A percentile compares a stretch with the other conserved stretches of the same genome.
Conservation (phyloP, 2,888 invertebrate species). For the Embidobia sp. region DNA sequence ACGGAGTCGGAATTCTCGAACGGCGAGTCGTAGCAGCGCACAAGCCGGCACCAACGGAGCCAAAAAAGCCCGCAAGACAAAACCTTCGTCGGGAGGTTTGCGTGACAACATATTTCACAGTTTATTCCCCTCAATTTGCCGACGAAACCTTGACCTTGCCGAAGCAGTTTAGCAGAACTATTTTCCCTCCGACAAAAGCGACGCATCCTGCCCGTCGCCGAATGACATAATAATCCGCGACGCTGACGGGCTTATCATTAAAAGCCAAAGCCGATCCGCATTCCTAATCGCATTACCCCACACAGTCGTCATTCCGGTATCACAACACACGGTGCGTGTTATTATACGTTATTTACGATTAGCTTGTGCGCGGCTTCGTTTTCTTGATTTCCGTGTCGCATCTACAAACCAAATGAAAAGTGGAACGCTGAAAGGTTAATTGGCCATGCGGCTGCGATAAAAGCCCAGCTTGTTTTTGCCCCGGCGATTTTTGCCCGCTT, state of each 20-base stretch:
- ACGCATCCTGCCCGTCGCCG: constrained; percentile 8
- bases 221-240: constrained; percentile 49
- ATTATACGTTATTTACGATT: constrained; percentile 48
- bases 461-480: constrained; percentile 14
- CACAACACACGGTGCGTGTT: constrained; percentile 33
- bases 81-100: too few relatives aligned
- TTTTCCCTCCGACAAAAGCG: constrained; percentile 1
- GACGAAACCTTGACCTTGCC: too few relatives aligned
- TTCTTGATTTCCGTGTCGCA: too few relatives aligned
- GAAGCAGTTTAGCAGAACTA: constrained; percentile 24
- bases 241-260: constrained; percentile 27
- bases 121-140: constrained; percentile 15
- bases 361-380: too few relatives aligned
- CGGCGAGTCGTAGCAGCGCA: too few relatives aligned
- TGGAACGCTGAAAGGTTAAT: constrained; percentile 56
- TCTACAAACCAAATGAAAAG: constrained; percentile 46
- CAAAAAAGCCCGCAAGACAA: too few relatives aligned
- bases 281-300: constrained; percentile 50
- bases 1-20: too few relatives aligned
- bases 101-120: constrained; percentile 8
- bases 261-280: constrained; percentile 36
- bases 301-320: constrained; percentile 22
- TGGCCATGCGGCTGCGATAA: constrained; percentile 26
- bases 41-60: too few relatives aligned
- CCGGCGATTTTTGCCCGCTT: too few relatives aligned